Evolutionary conservation across 2,888 invertebrate genomes (phyloP).

Genomic region (Pseudoips prasinana): DNA sequence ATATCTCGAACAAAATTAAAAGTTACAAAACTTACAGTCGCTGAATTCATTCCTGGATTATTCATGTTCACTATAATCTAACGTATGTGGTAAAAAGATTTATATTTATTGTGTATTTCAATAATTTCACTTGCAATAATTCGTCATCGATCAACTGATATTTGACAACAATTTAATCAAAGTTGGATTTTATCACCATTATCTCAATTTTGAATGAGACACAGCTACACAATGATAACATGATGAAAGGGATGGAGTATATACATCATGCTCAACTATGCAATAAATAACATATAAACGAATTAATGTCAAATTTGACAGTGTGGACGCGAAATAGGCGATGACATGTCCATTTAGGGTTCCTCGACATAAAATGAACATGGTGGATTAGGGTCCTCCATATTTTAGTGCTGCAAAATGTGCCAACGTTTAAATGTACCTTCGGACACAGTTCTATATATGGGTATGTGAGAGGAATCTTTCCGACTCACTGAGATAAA

Average conservation of each 20-base stretch:
- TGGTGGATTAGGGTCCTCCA: no score
- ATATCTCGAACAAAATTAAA: no score
- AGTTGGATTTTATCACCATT: background rate
- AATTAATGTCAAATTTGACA: slow-evolving; percentile 7
- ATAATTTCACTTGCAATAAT: slow-evolving; percentile 5
- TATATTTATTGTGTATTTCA: no score
- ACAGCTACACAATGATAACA: background rate
- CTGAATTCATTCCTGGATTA: slow-evolving; percentile 69
- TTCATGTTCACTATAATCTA: slow-evolving; percentile 34
- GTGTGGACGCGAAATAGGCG: slow-evolving; percentile 1
- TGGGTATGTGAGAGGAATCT: no score
- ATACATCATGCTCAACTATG: background rate
- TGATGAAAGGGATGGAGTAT: no score
- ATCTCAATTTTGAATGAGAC: background rate
- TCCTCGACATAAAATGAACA: slow-evolving; percentile 2
- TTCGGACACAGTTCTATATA: no score
- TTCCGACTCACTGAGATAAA: no score
- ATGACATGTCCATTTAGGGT: slow-evolving; percentile 15
- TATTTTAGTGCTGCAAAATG: no score
- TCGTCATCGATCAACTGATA: slow-evolving; percentile 27
- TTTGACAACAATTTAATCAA: slow-evolving; percentile 5
- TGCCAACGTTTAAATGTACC: no score
- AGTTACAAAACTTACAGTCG: slow-evolving; percentile 56
- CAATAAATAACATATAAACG: background rate
- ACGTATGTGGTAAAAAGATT: no score